phyloP scores from a whole-genome alignment of 2,888 invertebrate genomes.

The Tromatobia lineatoria region DNA sequence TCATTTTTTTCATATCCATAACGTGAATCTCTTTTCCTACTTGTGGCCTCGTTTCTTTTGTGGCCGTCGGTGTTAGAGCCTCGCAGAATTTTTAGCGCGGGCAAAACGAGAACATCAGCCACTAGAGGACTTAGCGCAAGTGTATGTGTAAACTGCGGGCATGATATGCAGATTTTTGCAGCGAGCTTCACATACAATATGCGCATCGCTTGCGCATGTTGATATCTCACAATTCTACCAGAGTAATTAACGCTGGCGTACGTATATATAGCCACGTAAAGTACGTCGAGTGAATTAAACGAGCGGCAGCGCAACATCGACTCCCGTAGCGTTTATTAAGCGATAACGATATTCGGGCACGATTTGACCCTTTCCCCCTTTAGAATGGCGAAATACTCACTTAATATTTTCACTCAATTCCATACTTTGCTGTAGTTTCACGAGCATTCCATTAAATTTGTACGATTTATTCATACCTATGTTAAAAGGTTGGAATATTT shows the following conservation, averaged over 20 bases:
- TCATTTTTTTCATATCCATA: slow-evolving; percentile 39
- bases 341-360: slow-evolving; percentile 36
- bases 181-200: neutral
- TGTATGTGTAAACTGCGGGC: neutral
- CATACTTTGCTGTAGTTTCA: neutral
- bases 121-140: neutral
- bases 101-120: slow-evolving; percentile 31
- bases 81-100: slow-evolving; percentile 17
- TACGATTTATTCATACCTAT: no score
- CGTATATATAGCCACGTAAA: slow-evolving; percentile 5
- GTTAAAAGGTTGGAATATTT: no score
- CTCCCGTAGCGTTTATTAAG: slow-evolving; percentile 43
- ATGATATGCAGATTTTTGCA: neutral
- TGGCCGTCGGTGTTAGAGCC: slow-evolving; percentile 23
- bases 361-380: slow-evolving; percentile 29
- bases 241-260: slow-evolving; percentile 37
- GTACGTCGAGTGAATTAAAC: slow-evolving; percentile 38
- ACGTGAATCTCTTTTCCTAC: slow-evolving; percentile 46
- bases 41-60: slow-evolving; percentile 49
- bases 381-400: slow-evolving; percentile 23
- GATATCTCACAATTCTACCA: slow-evolving; percentile 30
- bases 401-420: slow-evolving; percentile 23
- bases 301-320: slow-evolving; percentile 12
- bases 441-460: neutral
- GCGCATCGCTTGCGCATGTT: slow-evolving; percentile 1